phyloP scores from a whole-genome alignment of 1,140 invertebrate species.

The Sipha flava region DNA sequence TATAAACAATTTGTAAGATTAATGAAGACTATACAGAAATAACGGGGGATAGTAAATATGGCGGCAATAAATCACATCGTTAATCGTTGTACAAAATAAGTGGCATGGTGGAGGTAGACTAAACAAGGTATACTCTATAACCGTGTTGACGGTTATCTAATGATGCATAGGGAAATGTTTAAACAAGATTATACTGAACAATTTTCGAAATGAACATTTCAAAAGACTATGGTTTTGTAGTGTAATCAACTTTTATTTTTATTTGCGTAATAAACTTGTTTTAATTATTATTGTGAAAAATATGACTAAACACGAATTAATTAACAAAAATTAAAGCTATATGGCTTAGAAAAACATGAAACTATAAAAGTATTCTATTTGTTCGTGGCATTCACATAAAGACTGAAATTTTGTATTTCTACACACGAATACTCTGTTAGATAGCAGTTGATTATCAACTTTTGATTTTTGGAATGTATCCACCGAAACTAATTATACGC shows the following conservation, averaged over 20 bases:
- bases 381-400: neutral
- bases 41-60: neutral
- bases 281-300: neutral
- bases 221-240: neutral
- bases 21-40: neutral
- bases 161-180: neutral
- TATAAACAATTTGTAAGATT: neutral
- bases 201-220: neutral
- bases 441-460: constrained; percentile 13
- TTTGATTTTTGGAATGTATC: constrained; percentile 7
- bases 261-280: neutral
- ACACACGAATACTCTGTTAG: neutral
- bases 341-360: neutral
- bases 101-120: neutral
- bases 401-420: neutral
- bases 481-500: neutral
- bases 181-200: neutral
- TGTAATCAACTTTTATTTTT: neutral
- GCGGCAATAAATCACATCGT: neutral
- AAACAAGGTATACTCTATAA: constrained; percentile 10
- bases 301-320: neutral
- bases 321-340: neutral
- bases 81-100: constrained; percentile 1
- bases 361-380: neutral
- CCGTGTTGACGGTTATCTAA: neutral